phyloP scores from a whole-genome alignment of 2,888 invertebrate species.

The Pachycephus smyrnensis region DNA sequence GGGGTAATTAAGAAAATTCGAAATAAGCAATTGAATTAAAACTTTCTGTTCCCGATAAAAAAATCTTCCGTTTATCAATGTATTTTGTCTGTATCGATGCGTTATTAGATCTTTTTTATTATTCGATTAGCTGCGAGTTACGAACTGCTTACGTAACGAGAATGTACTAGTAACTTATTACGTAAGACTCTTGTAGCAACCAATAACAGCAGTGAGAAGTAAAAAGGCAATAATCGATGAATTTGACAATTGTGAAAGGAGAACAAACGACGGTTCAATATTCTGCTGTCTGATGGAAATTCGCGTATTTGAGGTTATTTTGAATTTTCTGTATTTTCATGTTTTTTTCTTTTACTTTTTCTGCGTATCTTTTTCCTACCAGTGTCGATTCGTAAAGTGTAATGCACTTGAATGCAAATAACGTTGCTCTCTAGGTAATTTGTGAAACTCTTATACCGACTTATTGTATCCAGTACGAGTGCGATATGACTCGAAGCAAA shows the following conservation, averaged over 20 bases:
- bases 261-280: background rate
- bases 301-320: background rate
- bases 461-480: background rate
- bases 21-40: no score
- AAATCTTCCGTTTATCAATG: no score
- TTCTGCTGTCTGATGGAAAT: background rate
- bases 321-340: background rate
- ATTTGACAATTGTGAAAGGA: constrained; percentile 59
- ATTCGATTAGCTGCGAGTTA: background rate
- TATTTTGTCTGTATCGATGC: background rate
- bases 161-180: no score
- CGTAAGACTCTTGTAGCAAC: no score
- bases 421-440: background rate
- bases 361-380: background rate
- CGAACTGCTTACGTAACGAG: background rate
- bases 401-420: background rate
- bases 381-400: background rate
- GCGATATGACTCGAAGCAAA: background rate
- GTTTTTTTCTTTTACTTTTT: background rate
- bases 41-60: background rate
- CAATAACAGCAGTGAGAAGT: background rate
- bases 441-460: background rate
- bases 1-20: no score
- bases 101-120: background rate
- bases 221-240: constrained; percentile 46